These are phyloP conservation scores for Plutella xylostella DNA, from an alignment of 2,888 invertebrate genomes.

Conservation along the genomic window DNA sequence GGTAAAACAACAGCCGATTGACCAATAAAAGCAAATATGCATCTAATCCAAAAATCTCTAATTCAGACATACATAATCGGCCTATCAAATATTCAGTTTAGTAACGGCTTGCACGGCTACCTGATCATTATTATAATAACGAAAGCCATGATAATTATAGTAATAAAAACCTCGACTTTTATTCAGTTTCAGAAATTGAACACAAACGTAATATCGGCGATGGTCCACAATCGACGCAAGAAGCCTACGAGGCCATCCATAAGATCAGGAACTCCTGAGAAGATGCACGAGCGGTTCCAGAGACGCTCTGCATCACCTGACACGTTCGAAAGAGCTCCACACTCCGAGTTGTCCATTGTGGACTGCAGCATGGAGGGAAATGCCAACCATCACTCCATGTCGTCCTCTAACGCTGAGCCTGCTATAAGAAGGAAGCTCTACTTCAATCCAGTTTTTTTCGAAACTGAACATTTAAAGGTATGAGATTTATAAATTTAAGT, in stretches of 20 bases:
- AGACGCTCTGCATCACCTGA: conserved; percentile 54
- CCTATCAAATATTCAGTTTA: too few species aligned
- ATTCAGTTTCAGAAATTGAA: conserved; percentile 49
- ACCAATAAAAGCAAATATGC: too few species aligned
- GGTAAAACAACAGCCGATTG: too few species aligned
- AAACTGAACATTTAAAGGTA: conserved; percentile 85
- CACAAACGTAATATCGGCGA: conserved; percentile 49
- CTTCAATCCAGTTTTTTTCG: conserved; percentile 93
- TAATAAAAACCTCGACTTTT: not conserved
- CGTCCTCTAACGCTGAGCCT: conserved; percentile 46
- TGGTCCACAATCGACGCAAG: conserved; percentile 53
- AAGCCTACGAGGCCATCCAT: conserved; percentile 42
- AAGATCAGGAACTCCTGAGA: conserved; percentile 36
- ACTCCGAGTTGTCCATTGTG: conserved; percentile 58
- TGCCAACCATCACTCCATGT: conserved; percentile 27
- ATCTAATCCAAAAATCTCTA: too few species aligned
- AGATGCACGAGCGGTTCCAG: conserved; percentile 39
- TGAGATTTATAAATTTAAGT: conserved; percentile 22
- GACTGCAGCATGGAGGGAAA: conserved; percentile 47
- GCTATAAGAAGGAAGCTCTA: conserved; percentile 80
- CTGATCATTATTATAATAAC: too few species aligned
- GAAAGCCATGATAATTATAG: too few species aligned
- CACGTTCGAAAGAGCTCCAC: conserved; percentile 54
- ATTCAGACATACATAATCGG: too few species aligned
- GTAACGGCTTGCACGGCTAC: too few species aligned